These are phyloP conservation scores for Pseudanteris insignis DNA, from an alignment of 2,888 invertebrate species.

Conservation along the genomic window DNA sequence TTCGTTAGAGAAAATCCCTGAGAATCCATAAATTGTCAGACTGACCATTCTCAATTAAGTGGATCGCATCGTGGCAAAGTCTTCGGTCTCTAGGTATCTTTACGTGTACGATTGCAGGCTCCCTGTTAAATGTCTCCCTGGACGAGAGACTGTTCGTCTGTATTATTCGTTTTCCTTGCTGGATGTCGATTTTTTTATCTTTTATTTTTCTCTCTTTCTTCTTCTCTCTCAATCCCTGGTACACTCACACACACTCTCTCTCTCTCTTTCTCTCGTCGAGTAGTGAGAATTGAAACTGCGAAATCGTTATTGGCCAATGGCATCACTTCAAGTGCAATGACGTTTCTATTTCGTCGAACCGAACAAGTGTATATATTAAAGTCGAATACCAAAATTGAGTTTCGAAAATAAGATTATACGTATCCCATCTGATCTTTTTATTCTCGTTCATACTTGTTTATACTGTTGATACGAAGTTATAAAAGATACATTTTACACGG, in stretches of 20 bases:
- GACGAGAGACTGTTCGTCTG: constrained; percentile 58
- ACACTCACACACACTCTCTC: no score
- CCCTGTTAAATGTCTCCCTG: constrained; percentile 66
- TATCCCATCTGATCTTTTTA: constrained; percentile 31
- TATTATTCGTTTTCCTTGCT: constrained; percentile 45
- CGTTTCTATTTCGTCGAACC: constrained; percentile 55
- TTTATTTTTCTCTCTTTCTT: not conserved
- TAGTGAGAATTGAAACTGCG: constrained; percentile 62
- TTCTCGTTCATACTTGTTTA: constrained; percentile 20
- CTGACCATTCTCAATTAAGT: constrained; percentile 52
- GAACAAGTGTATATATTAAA: constrained; percentile 37
- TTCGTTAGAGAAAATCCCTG: constrained; percentile 59
- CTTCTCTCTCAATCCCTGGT: no score
- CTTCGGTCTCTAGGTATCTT: constrained; percentile 46
- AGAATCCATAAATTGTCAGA: constrained; percentile 63
- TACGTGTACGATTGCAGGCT: constrained; percentile 56
- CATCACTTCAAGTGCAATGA: constrained; percentile 44
- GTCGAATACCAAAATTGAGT: constrained; percentile 48
- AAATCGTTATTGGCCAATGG: constrained; percentile 55
- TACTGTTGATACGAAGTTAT: constrained; percentile 13
- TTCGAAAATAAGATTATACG: constrained; percentile 54
- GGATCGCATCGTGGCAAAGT: constrained; percentile 45
- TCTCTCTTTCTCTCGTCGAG: constrained; percentile 26
- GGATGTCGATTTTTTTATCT: constrained; percentile 31
- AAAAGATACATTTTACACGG: constrained; percentile 16